Percentiles rank a stretch among this genome's conserved stretches.
Evolutionary conservation across 2,888 invertebrate genomes (phyloP).

Genomic region (Epistrophe grossulariae): DNA sequence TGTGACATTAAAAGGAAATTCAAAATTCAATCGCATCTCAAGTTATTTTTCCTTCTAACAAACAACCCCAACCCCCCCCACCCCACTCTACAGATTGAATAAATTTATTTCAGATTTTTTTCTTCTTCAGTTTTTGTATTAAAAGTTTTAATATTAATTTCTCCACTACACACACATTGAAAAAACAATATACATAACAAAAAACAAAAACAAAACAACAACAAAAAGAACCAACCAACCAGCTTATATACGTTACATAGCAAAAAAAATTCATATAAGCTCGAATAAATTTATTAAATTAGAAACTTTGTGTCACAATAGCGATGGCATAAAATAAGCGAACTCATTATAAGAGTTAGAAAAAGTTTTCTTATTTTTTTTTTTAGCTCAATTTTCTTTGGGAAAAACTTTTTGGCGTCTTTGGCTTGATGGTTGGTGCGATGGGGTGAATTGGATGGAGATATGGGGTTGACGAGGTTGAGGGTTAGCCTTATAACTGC

Average conservation of each 20-base stretch:
- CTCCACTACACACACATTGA: slow-evolving; percentile 41
- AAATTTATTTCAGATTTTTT: slow-evolving; percentile 5
- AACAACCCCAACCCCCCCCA: too few species aligned
- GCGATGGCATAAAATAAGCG: slow-evolving; percentile 73
- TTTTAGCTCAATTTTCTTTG: slow-evolving; percentile 9
- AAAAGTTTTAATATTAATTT: slow-evolving; percentile 70
- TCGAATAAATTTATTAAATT: slow-evolving; percentile 72
- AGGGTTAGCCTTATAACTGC: background rate
- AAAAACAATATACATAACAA: background rate
- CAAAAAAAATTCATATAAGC: slow-evolving; percentile 50
- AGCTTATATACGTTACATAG: background rate
- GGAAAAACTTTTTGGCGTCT: slow-evolving; percentile 33
- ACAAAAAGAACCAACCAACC: background rate
- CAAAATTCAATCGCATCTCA: slow-evolving; percentile 65
- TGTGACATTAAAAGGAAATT: slow-evolving; percentile 54
- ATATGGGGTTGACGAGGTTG: background rate
- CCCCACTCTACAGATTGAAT: slow-evolving; percentile 16
- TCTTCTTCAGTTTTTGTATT: slow-evolving; percentile 16
- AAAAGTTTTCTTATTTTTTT: slow-evolving; percentile 42
- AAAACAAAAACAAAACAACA: background rate
- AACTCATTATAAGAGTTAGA: slow-evolving; percentile 74
- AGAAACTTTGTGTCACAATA: slow-evolving; percentile 75
- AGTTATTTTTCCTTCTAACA: slow-evolving; percentile 34
- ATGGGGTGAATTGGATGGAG: background rate
- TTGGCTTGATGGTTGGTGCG: background rate